Percentiles rank a stretch among this genome's conserved stretches.
Conservation (phyloP, 2,797 vertebrate species). For the Trachops cirrhosus region DNA sequence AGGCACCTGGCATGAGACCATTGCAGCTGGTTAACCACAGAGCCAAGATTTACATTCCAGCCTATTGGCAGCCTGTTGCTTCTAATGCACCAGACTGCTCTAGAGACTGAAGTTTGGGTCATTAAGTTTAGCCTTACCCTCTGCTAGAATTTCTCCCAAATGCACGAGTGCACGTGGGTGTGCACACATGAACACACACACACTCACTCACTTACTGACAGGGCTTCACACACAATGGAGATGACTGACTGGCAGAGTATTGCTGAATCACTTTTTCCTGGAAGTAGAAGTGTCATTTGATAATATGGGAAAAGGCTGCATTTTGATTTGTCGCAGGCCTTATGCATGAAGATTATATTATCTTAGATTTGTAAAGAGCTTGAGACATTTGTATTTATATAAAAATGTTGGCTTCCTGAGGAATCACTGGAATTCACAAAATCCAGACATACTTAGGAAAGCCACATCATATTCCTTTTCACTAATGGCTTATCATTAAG, state of each 20-base stretch:
- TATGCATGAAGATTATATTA: not conserved
- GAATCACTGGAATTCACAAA: conserved; percentile 14
- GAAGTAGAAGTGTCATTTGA: not conserved
- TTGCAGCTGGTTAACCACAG: not conserved
- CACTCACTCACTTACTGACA: not conserved
- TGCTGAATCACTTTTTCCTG: conserved; percentile 16
- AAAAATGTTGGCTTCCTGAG: not conserved
- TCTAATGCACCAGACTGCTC: not conserved
- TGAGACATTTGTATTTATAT: not conserved
- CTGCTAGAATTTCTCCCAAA: not conserved
- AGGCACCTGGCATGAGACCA: not conserved
- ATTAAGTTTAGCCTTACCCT: not conserved
- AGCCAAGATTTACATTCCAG: not conserved
- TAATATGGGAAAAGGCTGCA: not conserved
- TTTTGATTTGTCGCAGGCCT: conserved; percentile 7
- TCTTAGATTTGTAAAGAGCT: not conserved
- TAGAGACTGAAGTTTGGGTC: not conserved
- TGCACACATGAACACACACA: rapidly evolving
- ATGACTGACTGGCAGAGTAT: not conserved
- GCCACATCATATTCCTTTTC: not conserved
- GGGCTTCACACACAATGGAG: not conserved
- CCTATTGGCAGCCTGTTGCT: not conserved
- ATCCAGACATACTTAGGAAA: not conserved
- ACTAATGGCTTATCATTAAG: not conserved
- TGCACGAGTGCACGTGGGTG: not conserved